Conservation (phyloP, 2,113 vertebrate species). For the Acrocephalus kingi region DNA sequence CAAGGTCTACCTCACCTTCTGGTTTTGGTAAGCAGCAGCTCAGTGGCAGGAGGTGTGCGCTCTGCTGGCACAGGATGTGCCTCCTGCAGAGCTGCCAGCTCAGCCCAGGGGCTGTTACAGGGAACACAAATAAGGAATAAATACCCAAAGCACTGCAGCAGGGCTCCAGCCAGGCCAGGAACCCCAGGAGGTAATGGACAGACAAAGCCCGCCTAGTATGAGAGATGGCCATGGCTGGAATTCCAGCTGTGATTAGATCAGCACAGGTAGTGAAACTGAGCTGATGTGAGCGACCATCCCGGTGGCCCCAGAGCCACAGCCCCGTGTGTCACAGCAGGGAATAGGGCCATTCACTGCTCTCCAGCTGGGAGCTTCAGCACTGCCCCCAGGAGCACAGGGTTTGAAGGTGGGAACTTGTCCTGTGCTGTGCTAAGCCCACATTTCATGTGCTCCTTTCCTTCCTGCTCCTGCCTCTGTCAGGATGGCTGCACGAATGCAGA, state of each 20-base stretch:
- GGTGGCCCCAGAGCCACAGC: not conserved
- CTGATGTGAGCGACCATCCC: rapidly evolving
- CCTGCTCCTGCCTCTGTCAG: too few species aligned
- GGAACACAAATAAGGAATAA: not conserved
- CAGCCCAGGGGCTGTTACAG: not conserved
- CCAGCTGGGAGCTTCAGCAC: not conserved
- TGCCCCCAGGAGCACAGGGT: not conserved
- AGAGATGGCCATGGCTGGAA: not conserved
- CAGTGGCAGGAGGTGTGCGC: not conserved
- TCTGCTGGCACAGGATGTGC: not conserved
- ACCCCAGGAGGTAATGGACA: not conserved
- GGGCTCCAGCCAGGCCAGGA: not conserved
- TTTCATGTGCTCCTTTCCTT: rapidly evolving
- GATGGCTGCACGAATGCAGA: not conserved
- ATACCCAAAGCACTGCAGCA: not conserved
- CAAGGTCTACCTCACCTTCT: not conserved
- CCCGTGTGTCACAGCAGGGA: not conserved
- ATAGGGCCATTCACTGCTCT: not conserved
- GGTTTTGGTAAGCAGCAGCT: rapidly evolving
- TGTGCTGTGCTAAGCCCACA: not conserved
- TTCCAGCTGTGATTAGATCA: rapidly evolving
- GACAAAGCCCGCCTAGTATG: rapidly evolving
- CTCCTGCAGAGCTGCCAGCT: not conserved
- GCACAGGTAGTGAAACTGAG: rapidly evolving
- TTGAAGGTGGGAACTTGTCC: not conserved